A percentile compares a stretch with the other conserved stretches of the same genome.
These are phyloP conservation scores for Melinaea menophilus DNA, from an alignment of 2,888 invertebrate species.

Conservation along the genomic window DNA sequence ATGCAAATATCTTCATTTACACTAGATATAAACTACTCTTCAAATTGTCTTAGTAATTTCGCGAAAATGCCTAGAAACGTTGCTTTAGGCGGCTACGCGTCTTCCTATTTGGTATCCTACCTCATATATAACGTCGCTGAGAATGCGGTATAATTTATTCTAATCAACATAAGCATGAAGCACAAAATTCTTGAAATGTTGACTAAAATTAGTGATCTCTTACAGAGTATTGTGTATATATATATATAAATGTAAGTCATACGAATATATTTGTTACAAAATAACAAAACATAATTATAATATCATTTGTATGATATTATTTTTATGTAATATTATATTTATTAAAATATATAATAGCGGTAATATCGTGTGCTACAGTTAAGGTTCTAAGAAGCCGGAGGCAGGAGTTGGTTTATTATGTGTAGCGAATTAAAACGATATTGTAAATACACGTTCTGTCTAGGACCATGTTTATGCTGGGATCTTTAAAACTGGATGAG, in stretches of 20 bases:
- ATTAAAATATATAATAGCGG: too few species aligned
- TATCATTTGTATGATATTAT: too few species aligned
- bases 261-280: too few species aligned
- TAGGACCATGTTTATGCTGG: not conserved
- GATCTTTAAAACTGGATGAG: not conserved
- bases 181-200: conserved; percentile 54
- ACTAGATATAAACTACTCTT: not conserved
- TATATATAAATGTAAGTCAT: not conserved
- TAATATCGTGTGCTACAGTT: not conserved
- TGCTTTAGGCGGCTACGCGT: conserved; percentile 30
- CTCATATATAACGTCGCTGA: conserved; percentile 33
- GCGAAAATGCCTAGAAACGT: conserved; percentile 25
- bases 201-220: conserved; percentile 49
- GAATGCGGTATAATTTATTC: conserved; percentile 47
- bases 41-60: too few species aligned
- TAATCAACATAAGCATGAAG: conserved; percentile 54
- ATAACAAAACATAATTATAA: too few species aligned
- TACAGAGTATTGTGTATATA: not conserved
- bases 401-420: not conserved
- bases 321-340: too few species aligned
- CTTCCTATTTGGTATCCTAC: conserved; percentile 35
- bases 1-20: too few species aligned
- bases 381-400: conserved; percentile 2
- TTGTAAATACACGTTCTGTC: conserved; percentile 6
- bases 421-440: conserved; percentile 7